Evolutionary conservation across 2,797 vertebrate genomes (phyloP), one percentile per base, ranked within the genome.

Genomic region (Psittacula echo): DNA sequence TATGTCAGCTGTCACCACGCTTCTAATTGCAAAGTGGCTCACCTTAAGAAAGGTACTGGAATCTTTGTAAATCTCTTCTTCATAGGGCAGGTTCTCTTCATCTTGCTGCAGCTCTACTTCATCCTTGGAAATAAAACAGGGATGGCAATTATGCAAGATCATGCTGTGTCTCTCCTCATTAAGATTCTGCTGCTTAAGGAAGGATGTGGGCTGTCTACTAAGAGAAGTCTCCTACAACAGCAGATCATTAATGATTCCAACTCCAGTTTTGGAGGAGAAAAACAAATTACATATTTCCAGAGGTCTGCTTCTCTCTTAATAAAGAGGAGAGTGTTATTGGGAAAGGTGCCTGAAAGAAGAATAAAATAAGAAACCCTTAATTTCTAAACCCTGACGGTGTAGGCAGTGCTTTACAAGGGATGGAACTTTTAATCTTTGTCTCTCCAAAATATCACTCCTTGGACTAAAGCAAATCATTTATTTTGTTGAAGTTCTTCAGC

Each of bases 21-120:
- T n/a, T 60, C 4, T 6, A 61, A 41, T 6, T 39, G 44, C 37
- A 88, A 18, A 48, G 32, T 30, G 61, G 73, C 48, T 97, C 94
- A 99, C 99, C 99, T 99, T 99, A 23, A 99, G 98, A 83, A 99
- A 99, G 47, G 99, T 99, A 96, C 99, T 99, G 37, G 99, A 99
- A 95, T 99, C 99, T 97, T 99, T 99, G 97, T 99, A 99, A 93
- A 99, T 99, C 94, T 98, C 98, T 92, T 99, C 99, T 94, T 99
- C 99, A 67, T 99, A 99, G 1, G 98, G 99, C 84, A 99, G 97
- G 88, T 98, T 98, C 93, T 99, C 99, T 86, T 99, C 99, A 21
- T 98, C 98, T 74, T 98, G 99, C 91, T 98, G 99, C 86, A 99
- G 97, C 95, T 99, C 99, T 89, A 99, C 96, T 90, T 99, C 98